Evolutionary conservation across 1,140 invertebrate genomes (phyloP).

Genomic region (Drosophila nigromelanica): DNA sequence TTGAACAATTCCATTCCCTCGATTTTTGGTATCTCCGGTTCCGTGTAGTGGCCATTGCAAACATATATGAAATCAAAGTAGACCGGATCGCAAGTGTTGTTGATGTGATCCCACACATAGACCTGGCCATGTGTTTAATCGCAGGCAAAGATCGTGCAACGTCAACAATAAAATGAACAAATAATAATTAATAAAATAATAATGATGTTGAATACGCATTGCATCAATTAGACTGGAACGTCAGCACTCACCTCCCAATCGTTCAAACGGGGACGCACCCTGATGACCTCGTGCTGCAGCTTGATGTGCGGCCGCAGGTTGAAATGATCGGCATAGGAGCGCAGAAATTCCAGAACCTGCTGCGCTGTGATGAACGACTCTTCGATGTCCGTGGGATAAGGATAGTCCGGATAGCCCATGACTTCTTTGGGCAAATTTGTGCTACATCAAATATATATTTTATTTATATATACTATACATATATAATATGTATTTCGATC

Average conservation of each 20-base stretch:
- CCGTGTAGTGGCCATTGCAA: conserved; percentile 93
- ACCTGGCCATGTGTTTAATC: conserved; percentile 50
- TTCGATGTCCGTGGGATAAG: conserved; percentile 87
- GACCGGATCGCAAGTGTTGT: conserved; percentile 84
- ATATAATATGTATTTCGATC: too few species aligned
- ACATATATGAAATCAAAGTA: conserved; percentile 93
- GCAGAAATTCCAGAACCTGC: conserved; percentile 92
- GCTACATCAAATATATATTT: conserved; percentile 67
- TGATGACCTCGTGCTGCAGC: conserved; percentile 81
- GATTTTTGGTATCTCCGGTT: conserved; percentile 87
- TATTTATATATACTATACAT: neutral
- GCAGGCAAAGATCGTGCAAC: neutral
- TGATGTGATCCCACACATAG: conserved; percentile 86
- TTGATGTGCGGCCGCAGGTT: conserved; percentile 66
- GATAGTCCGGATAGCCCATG: conserved; percentile 95
- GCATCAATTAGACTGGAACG: conserved; percentile 9
- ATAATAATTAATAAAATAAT: neutral
- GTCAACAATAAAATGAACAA: conserved; percentile 10
- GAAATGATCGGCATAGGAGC: conserved; percentile 90
- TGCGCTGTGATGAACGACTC: conserved; percentile 92
- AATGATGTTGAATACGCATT: conserved; percentile 2
- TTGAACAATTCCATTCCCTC: conserved; percentile 88
- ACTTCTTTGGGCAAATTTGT: conserved; percentile 96
- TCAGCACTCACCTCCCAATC: conserved; percentile 81
- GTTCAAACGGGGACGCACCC: conserved; percentile 71